Conservation (phyloP, 2,113 vertebrate species). For the Rhea americana region DNA sequence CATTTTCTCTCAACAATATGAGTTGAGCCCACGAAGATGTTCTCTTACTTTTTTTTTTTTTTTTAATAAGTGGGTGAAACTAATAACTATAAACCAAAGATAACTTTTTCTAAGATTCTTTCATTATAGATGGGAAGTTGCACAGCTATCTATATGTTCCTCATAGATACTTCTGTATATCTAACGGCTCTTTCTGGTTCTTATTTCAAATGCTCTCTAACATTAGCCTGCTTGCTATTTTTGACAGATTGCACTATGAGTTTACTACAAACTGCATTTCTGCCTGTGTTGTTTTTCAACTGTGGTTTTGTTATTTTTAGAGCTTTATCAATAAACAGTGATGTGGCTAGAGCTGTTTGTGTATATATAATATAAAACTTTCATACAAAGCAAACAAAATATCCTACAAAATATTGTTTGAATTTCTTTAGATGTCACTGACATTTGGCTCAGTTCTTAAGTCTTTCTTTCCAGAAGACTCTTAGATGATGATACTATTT, state of each 20-base stretch:
- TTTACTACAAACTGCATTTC: not conserved
- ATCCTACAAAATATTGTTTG: not conserved
- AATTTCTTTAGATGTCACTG: conserved; percentile 29
- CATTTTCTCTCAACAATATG: not conserved
- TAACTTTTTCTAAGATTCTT: not conserved
- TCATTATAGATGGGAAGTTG: not conserved
- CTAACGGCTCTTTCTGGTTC: not conserved
- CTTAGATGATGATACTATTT: not conserved
- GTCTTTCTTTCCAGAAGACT: conserved; percentile 24
- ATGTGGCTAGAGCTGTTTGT: not conserved
- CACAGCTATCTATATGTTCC: fast-evolving
- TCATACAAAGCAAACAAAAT: too few species aligned
- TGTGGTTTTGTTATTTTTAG: conserved; percentile 18
- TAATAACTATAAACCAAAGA: not conserved
- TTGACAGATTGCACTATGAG: not conserved
- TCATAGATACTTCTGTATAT: not conserved
- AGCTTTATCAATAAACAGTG: conserved; percentile 1
- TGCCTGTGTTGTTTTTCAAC: not conserved
- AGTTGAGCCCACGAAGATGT: not conserved
- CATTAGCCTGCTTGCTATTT: not conserved
- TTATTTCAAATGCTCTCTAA: not conserved
- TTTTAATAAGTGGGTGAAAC: not conserved
- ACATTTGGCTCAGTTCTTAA: conserved; percentile 38
- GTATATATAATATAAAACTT: too few species aligned
- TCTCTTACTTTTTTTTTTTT: not conserved